phyloP scores from a whole-genome alignment of 2,113 vertebrate genomes.

The Alaudala cheleensis region DNA sequence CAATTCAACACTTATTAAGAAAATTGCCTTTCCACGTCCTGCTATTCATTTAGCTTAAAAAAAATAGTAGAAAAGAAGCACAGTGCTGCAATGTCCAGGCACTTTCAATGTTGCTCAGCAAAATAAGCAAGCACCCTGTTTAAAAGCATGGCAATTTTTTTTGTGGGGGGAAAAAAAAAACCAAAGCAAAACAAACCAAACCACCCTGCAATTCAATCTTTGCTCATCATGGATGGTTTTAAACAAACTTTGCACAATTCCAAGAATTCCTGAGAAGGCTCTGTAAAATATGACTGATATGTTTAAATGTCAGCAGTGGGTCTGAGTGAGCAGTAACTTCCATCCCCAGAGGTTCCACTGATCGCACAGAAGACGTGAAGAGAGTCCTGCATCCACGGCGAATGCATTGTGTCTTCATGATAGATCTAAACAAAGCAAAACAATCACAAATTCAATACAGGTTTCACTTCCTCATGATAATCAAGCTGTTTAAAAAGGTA shows the following conservation, averaged over 20 bases:
- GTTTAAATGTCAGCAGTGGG: constrained; percentile 63
- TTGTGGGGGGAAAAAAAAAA: neutral
- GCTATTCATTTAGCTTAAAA: constrained; percentile 53
- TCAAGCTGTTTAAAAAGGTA: constrained; percentile 33
- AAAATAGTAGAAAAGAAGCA: constrained; percentile 72
- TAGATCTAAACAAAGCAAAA: constrained; percentile 81
- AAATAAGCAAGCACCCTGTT: constrained; percentile 71
- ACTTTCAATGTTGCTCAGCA: constrained; percentile 75
- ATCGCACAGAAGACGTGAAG: constrained; percentile 94
- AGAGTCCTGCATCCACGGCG: constrained; percentile 86
- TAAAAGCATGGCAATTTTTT: constrained; percentile 60
- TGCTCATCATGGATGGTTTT: neutral
- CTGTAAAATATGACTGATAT: neutral
- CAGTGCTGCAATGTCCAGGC: constrained; percentile 76
- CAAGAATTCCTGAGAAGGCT: constrained; percentile 77
- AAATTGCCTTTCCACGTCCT: neutral
- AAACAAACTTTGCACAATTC: constrained; percentile 46
- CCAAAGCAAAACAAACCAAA: neutral
- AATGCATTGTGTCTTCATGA: constrained; percentile 89
- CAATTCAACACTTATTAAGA: constrained; percentile 10
- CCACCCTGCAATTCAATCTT: neutral
- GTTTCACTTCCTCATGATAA: neutral
- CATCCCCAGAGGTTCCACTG: constrained; percentile 86
- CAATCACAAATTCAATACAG: neutral
- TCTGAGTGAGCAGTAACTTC: constrained; percentile 76